Evolutionary conservation across 2,797 vertebrate species (phyloP).

Genomic region (Lemur catta): DNA sequence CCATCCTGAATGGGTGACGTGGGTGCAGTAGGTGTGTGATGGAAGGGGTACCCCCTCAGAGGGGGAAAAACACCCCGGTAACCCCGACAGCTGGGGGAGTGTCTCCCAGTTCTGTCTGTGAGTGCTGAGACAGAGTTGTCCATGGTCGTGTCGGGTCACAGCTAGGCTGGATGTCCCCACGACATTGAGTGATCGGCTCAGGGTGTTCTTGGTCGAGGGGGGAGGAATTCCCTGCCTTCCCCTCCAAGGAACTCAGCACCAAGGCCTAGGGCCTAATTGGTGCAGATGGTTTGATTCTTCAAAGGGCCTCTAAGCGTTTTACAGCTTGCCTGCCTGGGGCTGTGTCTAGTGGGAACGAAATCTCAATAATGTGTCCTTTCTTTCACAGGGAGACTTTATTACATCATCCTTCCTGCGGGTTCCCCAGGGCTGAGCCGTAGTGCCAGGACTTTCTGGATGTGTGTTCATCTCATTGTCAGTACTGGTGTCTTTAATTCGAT

Average conservation of each 20-base stretch:
- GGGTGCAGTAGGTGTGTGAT: not conserved
- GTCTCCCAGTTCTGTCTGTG: not conserved
- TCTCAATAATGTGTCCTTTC: constrained; percentile 77
- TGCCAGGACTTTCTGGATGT: constrained; percentile 75
- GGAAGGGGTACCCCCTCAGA: not conserved
- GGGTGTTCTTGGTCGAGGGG: not conserved
- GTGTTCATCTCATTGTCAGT: constrained; percentile 84
- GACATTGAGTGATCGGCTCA: not conserved
- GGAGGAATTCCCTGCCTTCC: not conserved
- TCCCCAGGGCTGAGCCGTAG: constrained; percentile 68
- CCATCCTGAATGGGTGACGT: not conserved
- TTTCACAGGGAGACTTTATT: constrained; percentile 73
- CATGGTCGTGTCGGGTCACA: not conserved
- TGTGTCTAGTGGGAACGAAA: not conserved
- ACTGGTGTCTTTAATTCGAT: constrained; percentile 72
- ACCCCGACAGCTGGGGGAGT: not conserved
- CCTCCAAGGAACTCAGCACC: not conserved
- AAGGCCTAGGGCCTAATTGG: not conserved
- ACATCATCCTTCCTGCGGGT: constrained; percentile 71
- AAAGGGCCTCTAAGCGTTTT: not conserved
- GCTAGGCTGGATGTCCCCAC: not conserved
- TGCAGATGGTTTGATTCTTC: not conserved
- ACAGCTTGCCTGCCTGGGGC: not conserved
- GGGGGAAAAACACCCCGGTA: not conserved
- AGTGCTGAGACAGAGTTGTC: not conserved